Evolutionary conservation across 2,888 invertebrate genomes (phyloP).

Genomic region (Lymantria dispar): DNA sequence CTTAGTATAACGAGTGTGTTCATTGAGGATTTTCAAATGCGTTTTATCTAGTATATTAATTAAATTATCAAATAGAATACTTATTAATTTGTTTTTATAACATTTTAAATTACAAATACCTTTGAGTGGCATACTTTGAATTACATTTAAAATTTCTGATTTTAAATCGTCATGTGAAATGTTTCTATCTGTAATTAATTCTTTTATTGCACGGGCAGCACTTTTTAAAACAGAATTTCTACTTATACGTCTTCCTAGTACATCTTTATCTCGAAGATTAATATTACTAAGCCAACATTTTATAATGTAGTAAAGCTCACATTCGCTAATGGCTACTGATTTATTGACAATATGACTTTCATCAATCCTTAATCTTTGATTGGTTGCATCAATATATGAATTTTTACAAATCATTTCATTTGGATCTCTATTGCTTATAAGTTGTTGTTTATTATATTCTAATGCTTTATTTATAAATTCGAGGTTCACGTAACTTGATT

Average conservation of each 20-base stretch:
- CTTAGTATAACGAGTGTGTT: not conserved
- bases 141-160: slow-evolving; percentile 34
- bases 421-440: not conserved
- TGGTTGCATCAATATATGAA: not conserved
- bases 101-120: slow-evolving; percentile 25
- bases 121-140: slow-evolving; percentile 41
- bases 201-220: slow-evolving; percentile 33
- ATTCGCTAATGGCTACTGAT: not conserved
- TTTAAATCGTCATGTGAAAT: slow-evolving; percentile 28
- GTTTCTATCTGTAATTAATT: slow-evolving; percentile 25
- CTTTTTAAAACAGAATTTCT: slow-evolving; percentile 29
- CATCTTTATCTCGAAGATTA: slow-evolving; percentile 33
- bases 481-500: not conserved
- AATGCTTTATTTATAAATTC: not conserved
- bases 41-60: not conserved
- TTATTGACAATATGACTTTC: not conserved
- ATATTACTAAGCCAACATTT: slow-evolving; percentile 44
- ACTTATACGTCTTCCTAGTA: slow-evolving; percentile 21
- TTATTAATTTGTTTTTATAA: slow-evolving; percentile 40
- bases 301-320: slow-evolving; percentile 31
- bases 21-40: not conserved
- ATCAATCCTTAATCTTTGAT: not conserved
- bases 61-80: slow-evolving; percentile 12
- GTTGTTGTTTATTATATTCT: not conserved
- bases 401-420: not conserved